Conservation (phyloP, 2,113 vertebrate genomes). For the Chloebia gouldiae region DNA sequence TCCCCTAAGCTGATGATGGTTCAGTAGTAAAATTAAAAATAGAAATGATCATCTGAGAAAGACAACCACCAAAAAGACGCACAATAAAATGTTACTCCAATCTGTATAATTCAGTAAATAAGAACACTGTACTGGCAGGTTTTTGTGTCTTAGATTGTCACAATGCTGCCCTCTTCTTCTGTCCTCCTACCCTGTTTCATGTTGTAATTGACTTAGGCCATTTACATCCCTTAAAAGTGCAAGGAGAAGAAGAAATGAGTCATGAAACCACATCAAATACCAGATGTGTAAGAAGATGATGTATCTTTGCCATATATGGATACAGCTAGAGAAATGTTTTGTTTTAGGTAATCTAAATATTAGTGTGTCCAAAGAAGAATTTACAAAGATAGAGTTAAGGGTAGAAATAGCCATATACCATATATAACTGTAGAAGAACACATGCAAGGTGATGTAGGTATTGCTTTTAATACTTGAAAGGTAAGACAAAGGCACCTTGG, state of each 20-base stretch:
- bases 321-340: background rate
- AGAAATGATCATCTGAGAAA: background rate
- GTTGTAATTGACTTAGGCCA: background rate
- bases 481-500: background rate
- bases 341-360: background rate
- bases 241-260: background rate
- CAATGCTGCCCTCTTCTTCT: background rate
- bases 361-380: background rate
- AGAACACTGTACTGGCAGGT: rapidly evolving
- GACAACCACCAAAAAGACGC: background rate
- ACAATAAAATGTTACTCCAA: background rate
- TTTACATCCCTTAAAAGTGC: background rate
- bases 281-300: background rate
- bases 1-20: background rate
- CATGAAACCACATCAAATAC: background rate
- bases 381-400: background rate
- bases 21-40: background rate
- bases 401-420: background rate
- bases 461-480: background rate
- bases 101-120: background rate
- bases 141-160: background rate
- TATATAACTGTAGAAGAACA: background rate
- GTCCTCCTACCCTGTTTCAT: background rate
- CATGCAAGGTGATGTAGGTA: background rate
- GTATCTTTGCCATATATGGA: background rate